These are phyloP conservation scores for Ascaphus truei DNA, from an alignment of 2,113 vertebrate species.

Conservation along the genomic window DNA sequence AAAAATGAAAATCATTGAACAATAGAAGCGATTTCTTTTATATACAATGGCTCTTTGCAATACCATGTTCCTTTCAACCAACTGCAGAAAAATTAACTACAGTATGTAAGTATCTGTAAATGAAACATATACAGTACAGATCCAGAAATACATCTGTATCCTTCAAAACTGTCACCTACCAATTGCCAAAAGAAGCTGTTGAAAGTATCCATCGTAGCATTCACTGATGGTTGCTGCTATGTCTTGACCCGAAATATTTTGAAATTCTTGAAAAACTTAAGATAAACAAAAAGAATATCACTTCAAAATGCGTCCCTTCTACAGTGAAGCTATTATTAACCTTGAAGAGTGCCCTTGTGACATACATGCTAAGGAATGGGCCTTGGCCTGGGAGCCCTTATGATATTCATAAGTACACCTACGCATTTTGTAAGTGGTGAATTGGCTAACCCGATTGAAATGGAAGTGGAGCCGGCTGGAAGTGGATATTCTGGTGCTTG, in stretches of 20 bases:
- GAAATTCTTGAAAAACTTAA: slow-evolving; percentile 75
- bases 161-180: slow-evolving; percentile 47
- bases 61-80: neutral
- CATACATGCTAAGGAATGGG: no score
- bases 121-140: no score
- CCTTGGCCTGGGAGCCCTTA: no score
- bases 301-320: neutral
- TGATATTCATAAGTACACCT: no score
- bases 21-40: neutral
- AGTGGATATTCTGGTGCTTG: no score
- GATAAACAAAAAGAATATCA: neutral
- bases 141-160: no score
- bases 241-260: slow-evolving; percentile 69
- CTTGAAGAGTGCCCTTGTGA: no score
- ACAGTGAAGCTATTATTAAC: no score
- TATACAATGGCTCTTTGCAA: neutral
- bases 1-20: no score
- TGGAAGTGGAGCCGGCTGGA: no score
- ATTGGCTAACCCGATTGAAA: no score
- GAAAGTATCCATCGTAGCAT: slow-evolving; percentile 70
- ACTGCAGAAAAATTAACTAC: neutral
- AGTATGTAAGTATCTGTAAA: neutral
- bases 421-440: no score
- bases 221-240: slow-evolving; percentile 64
- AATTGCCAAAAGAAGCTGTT: slow-evolving; percentile 64